Conservation (phyloP, 2,113 vertebrate genomes). For the Thymallus thymallus region DNA sequence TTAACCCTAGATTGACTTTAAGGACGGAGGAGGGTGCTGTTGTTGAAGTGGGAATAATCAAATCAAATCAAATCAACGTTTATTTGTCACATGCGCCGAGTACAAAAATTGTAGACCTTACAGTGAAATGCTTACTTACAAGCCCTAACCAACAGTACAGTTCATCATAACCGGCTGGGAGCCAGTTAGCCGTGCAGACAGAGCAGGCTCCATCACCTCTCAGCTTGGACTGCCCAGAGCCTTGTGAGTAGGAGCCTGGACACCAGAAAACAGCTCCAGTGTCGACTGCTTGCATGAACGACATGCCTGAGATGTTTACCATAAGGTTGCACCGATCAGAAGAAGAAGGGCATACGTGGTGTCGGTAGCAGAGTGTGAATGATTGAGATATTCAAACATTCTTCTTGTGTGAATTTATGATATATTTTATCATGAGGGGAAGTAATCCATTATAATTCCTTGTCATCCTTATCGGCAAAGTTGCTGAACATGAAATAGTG, state of each 20-base stretch:
- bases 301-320: conserved; percentile 35
- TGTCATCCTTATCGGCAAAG: background rate
- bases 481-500: background rate
- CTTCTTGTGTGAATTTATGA: background rate
- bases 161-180: background rate
- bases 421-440: background rate
- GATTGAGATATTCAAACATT: conserved; percentile 1
- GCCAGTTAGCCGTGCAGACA: conserved; percentile 3
- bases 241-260: background rate
- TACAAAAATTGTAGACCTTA: no score
- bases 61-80: no score
- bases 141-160: no score
- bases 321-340: conserved; percentile 26
- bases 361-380: background rate
- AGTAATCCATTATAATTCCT: background rate
- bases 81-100: no score
- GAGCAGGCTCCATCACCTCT: conserved; percentile 14
- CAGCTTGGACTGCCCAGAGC: background rate
- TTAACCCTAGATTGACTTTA: background rate
- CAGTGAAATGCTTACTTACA: no score
- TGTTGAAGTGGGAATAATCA: conserved; percentile 8
- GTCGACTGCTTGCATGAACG: conserved; percentile 1
- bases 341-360: background rate
- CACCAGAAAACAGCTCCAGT: conserved; percentile 8
- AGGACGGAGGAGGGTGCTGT: conserved; percentile 49